Base-by-base conservation (phyloP, 2,797 vertebrate genomes). In the Cirrhinus mrigala region DNA sequence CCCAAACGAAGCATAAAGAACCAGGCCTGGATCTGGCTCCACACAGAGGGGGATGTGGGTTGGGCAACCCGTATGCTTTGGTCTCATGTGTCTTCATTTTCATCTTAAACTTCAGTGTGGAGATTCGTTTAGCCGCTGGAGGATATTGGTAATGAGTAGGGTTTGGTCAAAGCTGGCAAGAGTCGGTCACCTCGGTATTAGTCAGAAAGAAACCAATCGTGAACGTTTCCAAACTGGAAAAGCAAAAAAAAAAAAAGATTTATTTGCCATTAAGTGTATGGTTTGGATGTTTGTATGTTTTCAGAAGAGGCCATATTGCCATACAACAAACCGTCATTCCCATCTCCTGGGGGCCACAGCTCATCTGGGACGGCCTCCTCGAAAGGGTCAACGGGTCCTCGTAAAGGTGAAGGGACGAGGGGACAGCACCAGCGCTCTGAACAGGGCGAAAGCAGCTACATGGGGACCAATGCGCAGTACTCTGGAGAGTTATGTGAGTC, bases 311-410 rank as follows among this genome's bases (percentile, higher is more conserved):
- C 95, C 29, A 95, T 98, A 88, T 95, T 97, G 90, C 98, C 98
- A 87, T 99, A 99, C 91, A 98, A 95, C 94, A 99, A 99, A 92
- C 98, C 98, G 86, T 97, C 93, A 46, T 99, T 99, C 93, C 98
- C 98, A 1, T 99, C 98, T 60, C 98, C 98, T 4, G 98, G 98
- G 0, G 98, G 96, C 82, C 98, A 99, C 92, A 99, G 97, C 92
- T 99, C 98, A 64, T 97, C 98, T n/a, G 98, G 98, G 91, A 99
- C 98, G 22, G 92, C 95, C 69, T 99, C 98, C 92, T 99, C 98
- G 71, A 99, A 98, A 93, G 97, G 98, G 89, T 99, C 98, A 0
- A 99, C 98, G 0, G 98, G 98, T 91, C 97, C 98, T 50, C 96
- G 98, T 89, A 99, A 99, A 95, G 89, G 94, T 0, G 98, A 99